Percentiles rank a stretch among this genome's conserved stretches.
These are phyloP conservation scores for Drosophila ohnishii DNA, from an alignment of 1,140 invertebrate species.

Conservation along the genomic window DNA sequence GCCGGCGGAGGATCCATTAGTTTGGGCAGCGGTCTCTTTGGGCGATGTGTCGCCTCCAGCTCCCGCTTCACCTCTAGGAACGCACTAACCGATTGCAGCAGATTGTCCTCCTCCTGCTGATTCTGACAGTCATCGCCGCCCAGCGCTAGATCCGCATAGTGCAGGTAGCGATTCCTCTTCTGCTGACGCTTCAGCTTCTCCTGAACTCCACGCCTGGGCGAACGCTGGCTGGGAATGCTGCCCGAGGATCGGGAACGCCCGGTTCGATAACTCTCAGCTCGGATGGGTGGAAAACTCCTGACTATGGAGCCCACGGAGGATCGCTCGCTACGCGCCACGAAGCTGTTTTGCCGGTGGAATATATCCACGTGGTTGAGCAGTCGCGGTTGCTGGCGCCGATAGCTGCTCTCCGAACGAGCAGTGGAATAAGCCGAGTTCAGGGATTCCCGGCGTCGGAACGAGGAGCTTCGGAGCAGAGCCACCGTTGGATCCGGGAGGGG, in stretches of 20 bases:
- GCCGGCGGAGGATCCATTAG: constrained; percentile 13
- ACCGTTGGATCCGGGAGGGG: constrained; percentile 11
- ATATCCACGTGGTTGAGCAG: constrained; percentile 71
- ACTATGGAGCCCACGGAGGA: constrained; percentile 79
- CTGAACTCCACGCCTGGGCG: constrained; percentile 34
- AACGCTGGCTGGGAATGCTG: constrained; percentile 43
- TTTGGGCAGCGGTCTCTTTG: constrained; percentile 42
- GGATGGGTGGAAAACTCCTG: constrained; percentile 71
- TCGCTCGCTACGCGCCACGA: constrained; percentile 67
- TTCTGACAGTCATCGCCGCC: constrained; percentile 59
- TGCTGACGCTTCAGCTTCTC: constrained; percentile 45
- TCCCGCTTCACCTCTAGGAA: constrained; percentile 79
- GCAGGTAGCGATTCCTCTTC: constrained; percentile 61
- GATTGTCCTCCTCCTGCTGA: constrained; percentile 66
- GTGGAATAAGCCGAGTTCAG: constrained; percentile 66
- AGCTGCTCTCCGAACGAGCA: constrained; percentile 66
- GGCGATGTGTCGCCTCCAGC: constrained; percentile 47
- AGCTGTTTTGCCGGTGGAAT: constrained; percentile 77
- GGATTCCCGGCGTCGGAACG: constrained; percentile 56
- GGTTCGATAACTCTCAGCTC: constrained; percentile 63
- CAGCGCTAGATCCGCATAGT: constrained; percentile 72
- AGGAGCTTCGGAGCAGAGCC: constrained; percentile 28
- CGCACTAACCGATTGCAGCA: constrained; percentile 73
- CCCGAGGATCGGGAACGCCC: constrained; percentile 57
- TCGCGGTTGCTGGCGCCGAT: constrained; percentile 40